Percentiles rank a stretch among this genome's conserved stretches.
Conservation (phyloP, 1,140 invertebrate genomes). For the Drosophila burlai region DNA sequence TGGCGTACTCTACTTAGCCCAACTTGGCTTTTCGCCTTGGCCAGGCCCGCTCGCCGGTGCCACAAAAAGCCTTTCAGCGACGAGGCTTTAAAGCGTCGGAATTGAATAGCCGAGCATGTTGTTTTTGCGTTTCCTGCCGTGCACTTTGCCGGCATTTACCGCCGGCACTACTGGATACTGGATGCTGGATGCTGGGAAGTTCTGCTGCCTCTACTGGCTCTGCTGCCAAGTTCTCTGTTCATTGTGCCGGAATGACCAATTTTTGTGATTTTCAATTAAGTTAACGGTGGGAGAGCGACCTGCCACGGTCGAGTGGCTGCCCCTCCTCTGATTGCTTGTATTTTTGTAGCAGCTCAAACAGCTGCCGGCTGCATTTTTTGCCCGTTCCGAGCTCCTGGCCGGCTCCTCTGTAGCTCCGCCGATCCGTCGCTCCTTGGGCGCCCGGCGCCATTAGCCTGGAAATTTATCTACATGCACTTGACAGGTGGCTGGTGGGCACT, state of each 20-base stretch:
- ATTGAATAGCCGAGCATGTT: slow-evolving; percentile 56
- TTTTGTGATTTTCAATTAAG: slow-evolving; percentile 84
- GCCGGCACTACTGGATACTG: slow-evolving; percentile 18
- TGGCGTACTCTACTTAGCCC: slow-evolving; percentile 33
- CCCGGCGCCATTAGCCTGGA: slow-evolving; percentile 71
- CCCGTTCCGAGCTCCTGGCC: slow-evolving; percentile 32
- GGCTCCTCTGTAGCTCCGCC: slow-evolving; percentile 3
- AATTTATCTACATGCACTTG: slow-evolving; percentile 82
- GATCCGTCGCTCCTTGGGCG: slow-evolving; percentile 46
- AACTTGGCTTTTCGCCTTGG: slow-evolving; percentile 2
- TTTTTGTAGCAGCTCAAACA: slow-evolving; percentile 70
- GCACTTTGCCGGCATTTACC: slow-evolving; percentile 67
- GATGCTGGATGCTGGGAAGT: background rate
- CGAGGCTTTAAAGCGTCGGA: slow-evolving; percentile 47
- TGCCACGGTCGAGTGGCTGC: slow-evolving; percentile 26
- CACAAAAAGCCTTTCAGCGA: slow-evolving; percentile 52
- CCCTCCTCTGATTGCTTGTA: slow-evolving; percentile 39
- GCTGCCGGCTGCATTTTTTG: slow-evolving; percentile 59
- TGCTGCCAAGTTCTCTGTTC: slow-evolving; percentile 70
- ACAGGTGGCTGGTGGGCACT: slow-evolving; percentile 59
- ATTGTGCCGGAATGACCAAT: slow-evolving; percentile 81
- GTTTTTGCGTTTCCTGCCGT: slow-evolving; percentile 51
- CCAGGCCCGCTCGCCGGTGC: no score
- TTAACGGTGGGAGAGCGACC: slow-evolving; percentile 57
- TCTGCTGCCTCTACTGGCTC: background rate